phyloP scores from a whole-genome alignment of 2,888 invertebrate species.

The Pollenia amentaria region DNA sequence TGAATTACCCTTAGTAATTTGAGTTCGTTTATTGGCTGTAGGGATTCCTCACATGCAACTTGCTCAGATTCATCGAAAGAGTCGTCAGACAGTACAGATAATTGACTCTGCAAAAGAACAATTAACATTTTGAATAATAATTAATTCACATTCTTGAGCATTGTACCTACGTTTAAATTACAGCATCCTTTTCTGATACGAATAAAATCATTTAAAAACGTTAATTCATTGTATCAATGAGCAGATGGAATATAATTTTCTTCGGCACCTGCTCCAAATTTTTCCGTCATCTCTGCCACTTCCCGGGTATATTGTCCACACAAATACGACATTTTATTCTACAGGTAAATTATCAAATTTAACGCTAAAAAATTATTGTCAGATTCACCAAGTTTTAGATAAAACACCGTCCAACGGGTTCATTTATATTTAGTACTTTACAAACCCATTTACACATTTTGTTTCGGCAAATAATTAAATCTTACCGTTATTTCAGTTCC shows the following conservation, averaged over 20 bases:
- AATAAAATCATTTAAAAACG: not conserved
- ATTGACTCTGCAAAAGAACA: not conserved
- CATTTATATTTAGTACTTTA: too few species aligned
- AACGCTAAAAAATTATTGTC: too few species aligned
- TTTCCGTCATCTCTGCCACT: not conserved
- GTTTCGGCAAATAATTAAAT: too few species aligned
- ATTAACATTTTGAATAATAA: not conserved
- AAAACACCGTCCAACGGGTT: too few species aligned
- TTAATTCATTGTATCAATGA: not conserved
- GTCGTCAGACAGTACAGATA: too few species aligned
- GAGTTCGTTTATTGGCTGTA: too few species aligned
- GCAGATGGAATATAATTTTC: not conserved
- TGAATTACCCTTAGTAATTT: too few species aligned
- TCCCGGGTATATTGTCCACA: not conserved
- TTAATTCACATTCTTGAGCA: not conserved
- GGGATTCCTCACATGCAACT: too few species aligned
- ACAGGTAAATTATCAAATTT: not conserved
- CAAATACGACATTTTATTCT: constrained; percentile 9
- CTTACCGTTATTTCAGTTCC: too few species aligned
- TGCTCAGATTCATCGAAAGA: too few species aligned
- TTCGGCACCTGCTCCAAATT: not conserved
- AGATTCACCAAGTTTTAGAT: too few species aligned
- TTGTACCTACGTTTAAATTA: not conserved
- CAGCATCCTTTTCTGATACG: not conserved
- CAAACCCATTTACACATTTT: too few species aligned